phyloP scores from a whole-genome alignment of 2,113 vertebrate genomes.

The Callocephalon fimbriatum region DNA sequence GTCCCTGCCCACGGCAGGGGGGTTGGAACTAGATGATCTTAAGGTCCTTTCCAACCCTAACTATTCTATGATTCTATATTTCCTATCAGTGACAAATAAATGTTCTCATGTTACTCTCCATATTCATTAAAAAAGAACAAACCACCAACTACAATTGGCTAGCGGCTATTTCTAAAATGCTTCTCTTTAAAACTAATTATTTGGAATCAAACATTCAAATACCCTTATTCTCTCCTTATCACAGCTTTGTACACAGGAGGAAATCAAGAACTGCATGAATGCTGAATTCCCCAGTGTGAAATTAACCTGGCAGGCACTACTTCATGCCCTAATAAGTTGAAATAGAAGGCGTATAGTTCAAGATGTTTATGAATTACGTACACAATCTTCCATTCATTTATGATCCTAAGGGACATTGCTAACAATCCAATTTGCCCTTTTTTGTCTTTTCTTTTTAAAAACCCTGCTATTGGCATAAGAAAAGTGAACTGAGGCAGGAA shows the following conservation, averaged over 20 bases:
- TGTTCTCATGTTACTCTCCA: background rate
- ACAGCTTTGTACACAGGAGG: background rate
- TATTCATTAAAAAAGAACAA: background rate
- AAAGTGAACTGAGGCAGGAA: conserved; percentile 17
- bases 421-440: conserved; percentile 22
- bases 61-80: background rate
- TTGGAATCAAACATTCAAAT: conserved; percentile 22
- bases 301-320: conserved; percentile 53
- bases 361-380: conserved; percentile 59
- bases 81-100: background rate
- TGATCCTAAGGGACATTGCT: conserved; percentile 28
- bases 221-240: background rate
- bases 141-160: background rate
- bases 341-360: conserved; percentile 47
- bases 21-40: too few species aligned
- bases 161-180: background rate
- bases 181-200: background rate
- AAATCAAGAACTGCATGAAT: conserved; percentile 46
- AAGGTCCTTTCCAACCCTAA: too few species aligned
- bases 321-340: conserved; percentile 64
- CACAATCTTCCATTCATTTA: conserved; percentile 38
- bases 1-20: too few species aligned
- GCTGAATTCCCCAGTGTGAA: conserved; percentile 15
- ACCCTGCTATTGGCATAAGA: background rate
- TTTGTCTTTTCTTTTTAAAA: background rate